Evolutionary conservation across 2,888 invertebrate species (phyloP), one percentile per base, ranked within the genome.

Genomic region (Mycalesis mineus): DNA sequence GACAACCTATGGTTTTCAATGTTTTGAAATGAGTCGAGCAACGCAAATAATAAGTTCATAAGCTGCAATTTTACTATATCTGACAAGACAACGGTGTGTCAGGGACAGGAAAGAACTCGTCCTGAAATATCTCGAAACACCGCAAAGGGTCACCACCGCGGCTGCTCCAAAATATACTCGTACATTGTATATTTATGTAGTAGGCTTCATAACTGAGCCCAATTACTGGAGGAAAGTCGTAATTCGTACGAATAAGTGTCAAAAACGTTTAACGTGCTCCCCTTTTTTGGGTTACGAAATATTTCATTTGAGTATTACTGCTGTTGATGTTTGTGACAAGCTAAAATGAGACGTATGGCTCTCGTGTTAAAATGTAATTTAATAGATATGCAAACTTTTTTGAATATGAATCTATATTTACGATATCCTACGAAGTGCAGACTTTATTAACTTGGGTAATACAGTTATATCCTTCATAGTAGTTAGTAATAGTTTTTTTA

Each of bases 131-230:
- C 11, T 36, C 1, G 11, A 11, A 11, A 4, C 11, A 36, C 36
- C 36, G 11, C 11, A 11, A 9, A 36, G 36, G 11, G 36, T 11
- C 9, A 11, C 36, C 9, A 36, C 36, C 9, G 36, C 36, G 11
- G 22, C 22, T 11, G 36, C 36, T 36, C 4, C 36, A 47, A 47
- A 54, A 60, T 52, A 62, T 55, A 59, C 57, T 51, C 45, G 39
- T 45, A 33, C 29, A 49, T 14, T 40, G 15, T 50, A 8, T 51
- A 36, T 59, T 55, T 42, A 47, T 47, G 55, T 44, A 44, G 44
- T 17, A 49, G 17, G 33, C 22, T 11, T 28, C 37, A 13, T 49
- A 36, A 49, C 37, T 22, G 37, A 48, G 48, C 17, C 37, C 49
- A 22, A 36, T 22, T 49, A 49, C 36, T 33, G 37, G 37, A 49